Evolutionary conservation across 2,797 vertebrate species (phyloP).

Genomic region (Melopsittacus undulatus): DNA sequence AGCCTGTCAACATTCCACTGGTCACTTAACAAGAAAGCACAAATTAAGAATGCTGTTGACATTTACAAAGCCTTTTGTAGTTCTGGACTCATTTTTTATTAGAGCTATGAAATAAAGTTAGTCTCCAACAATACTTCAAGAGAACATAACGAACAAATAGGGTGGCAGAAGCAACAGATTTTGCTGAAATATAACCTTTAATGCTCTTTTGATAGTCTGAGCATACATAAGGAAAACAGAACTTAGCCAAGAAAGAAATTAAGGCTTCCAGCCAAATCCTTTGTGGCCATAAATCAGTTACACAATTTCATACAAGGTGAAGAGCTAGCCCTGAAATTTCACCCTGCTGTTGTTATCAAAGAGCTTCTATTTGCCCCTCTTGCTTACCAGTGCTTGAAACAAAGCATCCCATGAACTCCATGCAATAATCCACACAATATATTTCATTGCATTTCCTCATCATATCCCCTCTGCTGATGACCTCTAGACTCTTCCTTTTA

Average conservation of each 20-base stretch:
- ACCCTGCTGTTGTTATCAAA: constrained; percentile 34
- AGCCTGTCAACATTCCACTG: not conserved
- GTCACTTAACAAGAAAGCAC: not conserved
- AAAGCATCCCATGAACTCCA: constrained; percentile 61
- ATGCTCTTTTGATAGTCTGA: not conserved
- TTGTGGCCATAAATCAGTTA: constrained; percentile 10
- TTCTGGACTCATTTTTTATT: not conserved
- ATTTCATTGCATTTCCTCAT: constrained; percentile 61
- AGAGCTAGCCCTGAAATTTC: constrained; percentile 24
- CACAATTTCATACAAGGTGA: not conserved
- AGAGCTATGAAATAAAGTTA: not conserved
- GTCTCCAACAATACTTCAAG: not conserved
- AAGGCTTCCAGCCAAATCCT: constrained; percentile 12
- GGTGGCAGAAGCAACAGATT: not conserved
- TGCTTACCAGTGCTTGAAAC: constrained; percentile 31
- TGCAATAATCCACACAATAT: constrained; percentile 66
- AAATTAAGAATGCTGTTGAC: not conserved
- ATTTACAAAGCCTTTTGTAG: not conserved
- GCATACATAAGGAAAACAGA: constrained; percentile 25
- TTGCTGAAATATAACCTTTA: constrained; percentile 4
- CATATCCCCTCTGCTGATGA: constrained; percentile 59
- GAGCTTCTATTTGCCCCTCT: constrained; percentile 30
- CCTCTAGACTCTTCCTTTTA: constrained; percentile 54
- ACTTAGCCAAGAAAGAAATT: constrained; percentile 32
- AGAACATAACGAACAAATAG: not conserved